Base-by-base conservation (phyloP, 1,140 invertebrate species). In the Saxidomus purpurata region DNA sequence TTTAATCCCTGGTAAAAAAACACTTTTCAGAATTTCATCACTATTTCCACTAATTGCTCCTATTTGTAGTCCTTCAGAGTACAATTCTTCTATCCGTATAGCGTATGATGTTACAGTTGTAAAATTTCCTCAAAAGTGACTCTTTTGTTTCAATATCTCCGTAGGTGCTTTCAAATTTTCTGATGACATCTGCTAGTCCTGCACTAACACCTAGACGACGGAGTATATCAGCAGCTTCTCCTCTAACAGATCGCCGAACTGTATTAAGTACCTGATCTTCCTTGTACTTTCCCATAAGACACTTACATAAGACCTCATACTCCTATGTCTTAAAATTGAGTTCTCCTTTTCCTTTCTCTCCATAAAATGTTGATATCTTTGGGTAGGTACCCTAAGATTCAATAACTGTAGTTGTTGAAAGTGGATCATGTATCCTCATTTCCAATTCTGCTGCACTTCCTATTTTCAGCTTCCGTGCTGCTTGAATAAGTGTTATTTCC, bases 61-160 rank as follows among this genome's bases (percentile, higher is more conserved):
- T 22, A 87, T 28, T 31, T 40, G 8, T 22, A 77, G 47, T 19
- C 71, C 84, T 38, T n/a, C n/a, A n/a, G n/a, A n/a, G n/a, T n/a
- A n/a, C n/a, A 71, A 17, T n/a, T 71, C 67, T 34, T 71, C 36
- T 4, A 71, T 22, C n/a, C 9, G 25, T 4, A 15, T 6, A 19
- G 31, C 36, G 34, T 71, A 71, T 36, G 31, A 11, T 11, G n/a
- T 36, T 28, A 76, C 84, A 87, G 40, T 74, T 34, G 31, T 77
- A 87, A 25, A 87, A 71, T n/a, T 87, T 77, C 28, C 36, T 71
- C 47, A 85, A 19, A 17, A 85, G 71, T 22, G 63, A 36, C 43
- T 67, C 55, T 22, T 63, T 9, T 34, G 55, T 71, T 63, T 85
- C 69, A 15, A 85, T 71, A 22, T 25, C 69, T 1, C 63, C 43